These are phyloP conservation scores for Leptinotarsa juncta DNA, from an alignment of 2,888 invertebrate species.

Conservation along the genomic window DNA sequence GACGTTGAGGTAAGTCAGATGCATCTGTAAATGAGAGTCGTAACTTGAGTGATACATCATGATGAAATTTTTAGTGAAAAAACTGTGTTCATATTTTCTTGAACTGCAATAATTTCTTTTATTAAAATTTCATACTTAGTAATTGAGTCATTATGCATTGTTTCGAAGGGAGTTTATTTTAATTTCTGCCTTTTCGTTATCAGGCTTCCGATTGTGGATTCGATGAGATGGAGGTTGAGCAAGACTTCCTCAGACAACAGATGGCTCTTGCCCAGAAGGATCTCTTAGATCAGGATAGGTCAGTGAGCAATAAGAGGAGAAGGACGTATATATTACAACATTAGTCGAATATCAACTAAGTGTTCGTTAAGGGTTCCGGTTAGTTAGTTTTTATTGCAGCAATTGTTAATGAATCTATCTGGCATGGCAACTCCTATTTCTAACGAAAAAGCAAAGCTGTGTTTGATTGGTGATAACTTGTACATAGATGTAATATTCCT, in stretches of 20 bases:
- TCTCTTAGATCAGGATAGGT: slow-evolving; percentile 61
- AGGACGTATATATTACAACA: slow-evolving; percentile 59
- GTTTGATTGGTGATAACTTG: slow-evolving; percentile 58
- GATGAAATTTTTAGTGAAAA: too few relatives aligned
- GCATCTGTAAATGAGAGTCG: too few relatives aligned
- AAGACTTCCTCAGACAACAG: slow-evolving; percentile 63
- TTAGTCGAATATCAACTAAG: slow-evolving; percentile 39
- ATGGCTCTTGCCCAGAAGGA: slow-evolving; percentile 65
- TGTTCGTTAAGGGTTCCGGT: slow-evolving; percentile 26
- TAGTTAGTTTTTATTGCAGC: background rate
- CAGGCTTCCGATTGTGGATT: slow-evolving; percentile 79
- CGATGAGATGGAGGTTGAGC: slow-evolving; percentile 78
- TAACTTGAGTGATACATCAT: too few relatives aligned
- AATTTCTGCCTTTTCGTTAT: slow-evolving; percentile 37
- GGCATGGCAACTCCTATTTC: slow-evolving; percentile 41
- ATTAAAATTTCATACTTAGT: too few relatives aligned
- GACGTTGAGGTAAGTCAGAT: slow-evolving; percentile 70
- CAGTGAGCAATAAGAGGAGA: slow-evolving; percentile 59
- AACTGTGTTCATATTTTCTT: too few relatives aligned
- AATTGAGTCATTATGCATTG: too few relatives aligned
- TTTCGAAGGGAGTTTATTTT: background rate
- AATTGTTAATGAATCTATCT: slow-evolving; percentile 16
- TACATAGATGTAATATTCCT: slow-evolving; percentile 52
- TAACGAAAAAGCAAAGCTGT: slow-evolving; percentile 54
- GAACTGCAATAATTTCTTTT: too few relatives aligned